Percentiles rank a stretch among this genome's conserved stretches.
Conservation (phyloP, 2,888 invertebrate species). For the Spialia ferax region DNA sequence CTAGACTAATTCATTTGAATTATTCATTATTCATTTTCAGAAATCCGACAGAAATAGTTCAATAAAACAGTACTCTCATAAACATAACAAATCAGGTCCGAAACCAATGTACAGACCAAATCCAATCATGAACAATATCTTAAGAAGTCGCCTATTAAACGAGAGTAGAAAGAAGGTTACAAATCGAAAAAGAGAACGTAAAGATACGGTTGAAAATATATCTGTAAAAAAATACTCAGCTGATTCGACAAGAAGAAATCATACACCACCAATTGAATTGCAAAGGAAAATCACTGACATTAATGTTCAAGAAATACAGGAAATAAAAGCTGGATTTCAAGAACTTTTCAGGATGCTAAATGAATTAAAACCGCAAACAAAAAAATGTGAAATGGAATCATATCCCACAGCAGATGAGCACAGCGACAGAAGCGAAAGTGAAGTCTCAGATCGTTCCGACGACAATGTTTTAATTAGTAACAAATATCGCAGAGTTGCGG, state of each 20-base stretch:
- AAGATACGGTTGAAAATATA: constrained; percentile 39
- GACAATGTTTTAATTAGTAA: constrained; percentile 55
- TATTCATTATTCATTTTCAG: constrained; percentile 18
- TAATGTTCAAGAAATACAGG: constrained; percentile 53
- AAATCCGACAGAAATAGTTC: constrained; percentile 23
- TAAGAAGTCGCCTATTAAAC: constrained; percentile 51
- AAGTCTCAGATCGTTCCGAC: constrained; percentile 52
- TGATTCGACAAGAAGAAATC: constrained; percentile 60
- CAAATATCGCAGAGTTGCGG: constrained; percentile 48
- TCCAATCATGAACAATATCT: constrained; percentile 58
- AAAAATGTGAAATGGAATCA: constrained; percentile 11
- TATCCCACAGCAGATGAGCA: constrained; percentile 42
- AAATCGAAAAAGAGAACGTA: constrained; percentile 55
- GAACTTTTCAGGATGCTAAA: constrained; percentile 58
- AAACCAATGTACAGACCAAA: constrained; percentile 63
- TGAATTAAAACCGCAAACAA: constrained; percentile 53
- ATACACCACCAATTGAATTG: constrained; percentile 44
- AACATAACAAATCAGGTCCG: constrained; percentile 55
- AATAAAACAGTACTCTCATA: constrained; percentile 57
- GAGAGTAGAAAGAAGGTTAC: constrained; percentile 43
- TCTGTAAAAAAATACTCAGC: constrained; percentile 56
- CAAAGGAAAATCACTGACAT: constrained; percentile 48
- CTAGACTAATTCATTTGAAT: too few species aligned
- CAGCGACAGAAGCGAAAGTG: constrained; percentile 48
- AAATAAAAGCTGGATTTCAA: constrained; percentile 59